phyloP scores from a whole-genome alignment of 2,888 invertebrate genomes.

The Plebejus anna region DNA sequence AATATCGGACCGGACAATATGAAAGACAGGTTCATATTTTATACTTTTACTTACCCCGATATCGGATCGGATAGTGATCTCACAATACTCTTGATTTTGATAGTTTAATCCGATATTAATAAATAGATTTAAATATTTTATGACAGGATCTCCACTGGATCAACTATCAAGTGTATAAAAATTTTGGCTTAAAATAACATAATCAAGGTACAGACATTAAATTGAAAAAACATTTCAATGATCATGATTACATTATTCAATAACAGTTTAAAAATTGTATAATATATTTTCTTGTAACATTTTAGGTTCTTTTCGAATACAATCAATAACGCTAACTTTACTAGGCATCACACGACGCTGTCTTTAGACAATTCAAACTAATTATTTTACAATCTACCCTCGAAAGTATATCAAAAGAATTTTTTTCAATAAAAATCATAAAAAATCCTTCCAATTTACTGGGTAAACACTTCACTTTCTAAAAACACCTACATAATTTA shows the following conservation, averaged over 20 bases:
- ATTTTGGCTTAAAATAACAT: too few species aligned
- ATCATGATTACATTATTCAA: not conserved
- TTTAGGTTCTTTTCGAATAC: not conserved
- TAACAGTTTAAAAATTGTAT: not conserved
- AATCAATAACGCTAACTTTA: not conserved
- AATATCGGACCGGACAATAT: too few species aligned
- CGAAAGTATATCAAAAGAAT: not conserved
- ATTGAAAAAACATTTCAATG: not conserved
- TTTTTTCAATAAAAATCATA: not conserved
- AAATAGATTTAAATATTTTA: too few species aligned
- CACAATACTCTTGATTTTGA: not conserved
- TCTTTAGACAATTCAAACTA: constrained; percentile 12
- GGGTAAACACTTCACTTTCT: not conserved
- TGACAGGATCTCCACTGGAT: too few species aligned
- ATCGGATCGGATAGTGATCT: too few species aligned
- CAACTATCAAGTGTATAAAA: too few species aligned
- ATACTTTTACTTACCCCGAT: too few species aligned
- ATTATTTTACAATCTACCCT: not conserved
- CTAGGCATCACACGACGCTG: constrained; percentile 7
- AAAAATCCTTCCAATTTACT: not conserved
- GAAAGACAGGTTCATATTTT: too few species aligned
- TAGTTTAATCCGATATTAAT: too few species aligned
- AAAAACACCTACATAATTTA: constrained; percentile 7
- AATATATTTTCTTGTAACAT: not conserved
- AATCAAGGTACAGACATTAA: too few species aligned